These are phyloP conservation scores for Chloroceryle aenea DNA, from an alignment of 2,113 vertebrate genomes.

Conservation along the genomic window DNA sequence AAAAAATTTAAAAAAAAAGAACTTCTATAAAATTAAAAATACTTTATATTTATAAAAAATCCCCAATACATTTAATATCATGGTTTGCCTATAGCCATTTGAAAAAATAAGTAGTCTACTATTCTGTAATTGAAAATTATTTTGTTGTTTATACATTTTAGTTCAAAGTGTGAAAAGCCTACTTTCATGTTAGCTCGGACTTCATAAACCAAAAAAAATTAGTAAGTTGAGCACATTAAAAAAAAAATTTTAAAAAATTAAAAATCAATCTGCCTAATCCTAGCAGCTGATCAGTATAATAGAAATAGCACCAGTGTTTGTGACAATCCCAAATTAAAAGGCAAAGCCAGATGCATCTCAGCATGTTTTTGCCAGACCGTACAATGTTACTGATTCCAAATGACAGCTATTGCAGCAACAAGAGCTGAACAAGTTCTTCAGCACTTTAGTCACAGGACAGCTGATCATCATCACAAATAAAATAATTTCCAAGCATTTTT, in stretches of 20 bases:
- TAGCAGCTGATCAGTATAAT: not conserved
- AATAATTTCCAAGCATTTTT: not conserved
- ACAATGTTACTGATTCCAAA: not conserved
- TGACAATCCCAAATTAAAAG: not conserved
- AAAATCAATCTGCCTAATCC: not conserved
- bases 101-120: not conserved
- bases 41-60: not conserved
- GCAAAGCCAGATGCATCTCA: not conserved
- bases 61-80: not conserved
- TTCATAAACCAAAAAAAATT: not conserved
- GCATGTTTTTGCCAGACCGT: not conserved
- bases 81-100: not conserved
- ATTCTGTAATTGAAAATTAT: not conserved
- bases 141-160: not conserved
- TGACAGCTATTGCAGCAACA: not conserved
- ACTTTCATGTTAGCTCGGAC: not conserved
- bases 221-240: not conserved
- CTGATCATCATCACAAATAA: not conserved
- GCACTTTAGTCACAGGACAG: not conserved
- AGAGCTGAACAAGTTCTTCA: not conserved
- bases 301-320: not conserved
- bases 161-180: not conserved
- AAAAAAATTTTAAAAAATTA: not conserved
- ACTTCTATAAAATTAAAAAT: not conserved
- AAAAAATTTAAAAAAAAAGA: accelerated